Evolutionary conservation across 2,113 vertebrate genomes (phyloP), one percentile per base, ranked within the genome.

Genomic region (Alligator sinensis): DNA sequence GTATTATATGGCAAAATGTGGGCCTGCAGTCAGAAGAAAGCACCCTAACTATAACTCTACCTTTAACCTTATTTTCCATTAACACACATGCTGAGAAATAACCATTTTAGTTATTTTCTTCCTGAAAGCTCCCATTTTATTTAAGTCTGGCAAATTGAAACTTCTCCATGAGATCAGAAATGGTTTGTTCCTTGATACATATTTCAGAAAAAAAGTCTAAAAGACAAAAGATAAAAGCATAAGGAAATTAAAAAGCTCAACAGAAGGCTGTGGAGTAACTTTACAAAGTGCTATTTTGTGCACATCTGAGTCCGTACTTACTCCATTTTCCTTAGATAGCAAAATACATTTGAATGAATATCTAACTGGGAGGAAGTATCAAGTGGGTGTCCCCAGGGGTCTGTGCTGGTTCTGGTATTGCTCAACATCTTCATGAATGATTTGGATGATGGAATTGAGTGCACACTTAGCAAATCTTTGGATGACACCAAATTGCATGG

Each of bases 111-210:
- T 22, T 13, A 79, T 79, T 84, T 1, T 57, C 24, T 86, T 89
- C 79, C 47, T 75, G 75, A 91, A 94, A 72, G 34, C 30, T 38
- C 84, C 82, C 15, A 2, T 59, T 86, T 82, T 77, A 18, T 70
- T 95, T 86, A 77, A 34, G 5, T 38, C 83, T 82, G 61, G 63
- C 63, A 92, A 92, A 47, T 47, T 75, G 85, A 57, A 72, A 89
- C 21, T 89, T 10, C 10, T 5, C 0, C 47, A 61, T 14, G 60
- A 92, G 93, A 93, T 82, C 14, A 47, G 3, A 82, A 89, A 14
- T 12, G 28, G n/a, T 30, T 90, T 61, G 25, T 47, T 82, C 61
- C n/a, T 74, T 47, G 10, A 28, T 79, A 19, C 2, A 55, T 11
- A 1, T 54, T 90, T 86, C 77, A 62, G 17, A 68, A 61, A 25